Evolutionary conservation across 2,113 vertebrate species (phyloP).

Genomic region (Albula goreensis): DNA sequence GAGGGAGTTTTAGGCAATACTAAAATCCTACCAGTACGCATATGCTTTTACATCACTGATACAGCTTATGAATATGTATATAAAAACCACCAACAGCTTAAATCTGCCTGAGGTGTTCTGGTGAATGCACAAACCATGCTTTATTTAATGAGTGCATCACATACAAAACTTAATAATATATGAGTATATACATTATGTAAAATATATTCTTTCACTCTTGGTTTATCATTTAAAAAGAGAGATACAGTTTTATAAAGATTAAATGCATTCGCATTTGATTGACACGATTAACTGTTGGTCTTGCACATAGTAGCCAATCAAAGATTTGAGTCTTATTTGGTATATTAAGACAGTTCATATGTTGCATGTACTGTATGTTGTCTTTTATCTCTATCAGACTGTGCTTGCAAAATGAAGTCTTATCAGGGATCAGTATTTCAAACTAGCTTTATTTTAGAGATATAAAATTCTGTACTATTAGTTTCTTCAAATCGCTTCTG

Average conservation of each 20-base stretch:
- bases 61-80: neutral
- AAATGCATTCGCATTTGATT: neutral
- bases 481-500: too few species aligned
- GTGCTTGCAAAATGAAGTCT: neutral
- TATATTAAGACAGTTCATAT: neutral
- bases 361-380: neutral
- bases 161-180: neutral
- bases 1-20: conserved; percentile 25
- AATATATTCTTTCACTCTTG: neutral
- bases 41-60: conserved; percentile 3
- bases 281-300: neutral
- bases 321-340: neutral
- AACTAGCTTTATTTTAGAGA: neutral
- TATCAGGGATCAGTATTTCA: neutral
- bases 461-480: too few species aligned
- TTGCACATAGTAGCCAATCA: neutral
- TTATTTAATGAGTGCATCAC: neutral
- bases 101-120: neutral
- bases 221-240: neutral
- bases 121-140: neutral
- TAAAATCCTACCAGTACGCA: conserved; percentile 14
- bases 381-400: neutral
- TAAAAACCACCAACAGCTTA: too few species aligned
- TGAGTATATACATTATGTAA: neutral
- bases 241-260: neutral